Base-by-base conservation (phyloP, 92 coral and sea anemone species). In the Pocillopora meandrina region DNA sequence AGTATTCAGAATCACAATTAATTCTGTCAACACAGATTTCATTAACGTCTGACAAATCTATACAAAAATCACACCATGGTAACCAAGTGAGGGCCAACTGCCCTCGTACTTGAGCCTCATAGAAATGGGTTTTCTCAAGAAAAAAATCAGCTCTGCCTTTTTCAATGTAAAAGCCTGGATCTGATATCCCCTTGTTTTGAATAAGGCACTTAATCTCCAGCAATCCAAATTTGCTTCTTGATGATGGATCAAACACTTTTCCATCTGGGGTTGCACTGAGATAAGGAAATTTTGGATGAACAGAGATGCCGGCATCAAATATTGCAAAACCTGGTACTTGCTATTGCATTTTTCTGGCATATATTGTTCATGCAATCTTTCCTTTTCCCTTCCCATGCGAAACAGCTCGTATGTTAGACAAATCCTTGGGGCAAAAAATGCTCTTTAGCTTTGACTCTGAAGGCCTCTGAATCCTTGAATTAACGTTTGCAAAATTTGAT, bases 211-310 rank as follows among this genome's bases (percentile, higher is more conserved):
- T 83, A 1, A 90, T 86, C 70, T 91, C 90, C 70, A 90, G 85
- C 35, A 90, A 66, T n/a, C 91, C 90, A 86, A 60, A 81, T 76
- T 56, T 59, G 2, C 64, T 18, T 18, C 75, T 56, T 31, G 79
- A 6, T n/a, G 93, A 77, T 81, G 90, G 93, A 58, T 90, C 93
- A 82, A 81, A 90, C 31, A 90, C 80, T 60, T 90, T 91, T 34
- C 94, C 94, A 87, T 80, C 94, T 42, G 91, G 94, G 60, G 81
- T 87, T 75, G 91, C 91, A 5, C 87, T 89, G 6, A 91, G 93
- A 79, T 78, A 90, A 12, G 93, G 93, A 14, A 84, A 70, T 20
- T 87, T 61, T 63, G 90, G 90, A 66, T 84, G 82, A 9, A 89
- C 92, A 16, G 82, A 52, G 23, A 79, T 42, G 19, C 91, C 88